A percentile compares a stretch with the other conserved stretches of the same genome.
Evolutionary conservation across 2,888 invertebrate genomes (phyloP).

Genomic region (Eretmocerus hayati): DNA sequence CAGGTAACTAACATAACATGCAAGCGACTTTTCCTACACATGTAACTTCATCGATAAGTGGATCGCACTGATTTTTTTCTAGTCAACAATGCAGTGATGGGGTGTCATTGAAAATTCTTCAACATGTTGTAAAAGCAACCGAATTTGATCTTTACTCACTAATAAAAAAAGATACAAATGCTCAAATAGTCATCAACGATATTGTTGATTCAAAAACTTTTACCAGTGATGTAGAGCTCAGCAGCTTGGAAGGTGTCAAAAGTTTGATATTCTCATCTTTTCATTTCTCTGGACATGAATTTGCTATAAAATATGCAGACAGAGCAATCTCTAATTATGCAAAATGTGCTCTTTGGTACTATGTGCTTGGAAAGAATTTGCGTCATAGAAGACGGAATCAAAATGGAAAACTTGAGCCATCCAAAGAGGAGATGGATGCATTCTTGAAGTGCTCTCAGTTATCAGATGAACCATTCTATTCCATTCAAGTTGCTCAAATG

Average conservation of each 20-base stretch:
- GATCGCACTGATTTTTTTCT: not conserved
- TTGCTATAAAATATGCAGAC: not conserved
- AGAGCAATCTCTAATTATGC: not conserved
- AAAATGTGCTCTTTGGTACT: not conserved
- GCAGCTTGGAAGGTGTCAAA: not conserved
- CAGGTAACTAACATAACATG: no score
- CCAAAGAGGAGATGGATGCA: not conserved
- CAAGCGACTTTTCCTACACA: no score
- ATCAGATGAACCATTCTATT: not conserved
- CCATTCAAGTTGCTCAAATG: not conserved
- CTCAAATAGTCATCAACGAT: not conserved
- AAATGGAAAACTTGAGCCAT: not conserved
- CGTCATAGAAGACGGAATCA: not conserved
- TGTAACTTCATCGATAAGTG: no score
- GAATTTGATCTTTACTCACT: not conserved
- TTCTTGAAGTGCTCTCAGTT: not conserved
- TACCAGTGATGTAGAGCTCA: not conserved
- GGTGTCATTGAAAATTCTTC: not conserved
- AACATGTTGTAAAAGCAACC: conserved; percentile 1
- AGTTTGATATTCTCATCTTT: not conserved
- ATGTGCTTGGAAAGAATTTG: not conserved
- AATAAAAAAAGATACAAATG: not conserved
- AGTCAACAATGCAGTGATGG: not conserved
- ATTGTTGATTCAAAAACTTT: not conserved
- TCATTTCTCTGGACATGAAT: not conserved